Percentiles rank a stretch among this genome's conserved stretches.
Evolutionary conservation across 2,888 invertebrate genomes (phyloP).

Genomic region (Perdita meconis): DNA sequence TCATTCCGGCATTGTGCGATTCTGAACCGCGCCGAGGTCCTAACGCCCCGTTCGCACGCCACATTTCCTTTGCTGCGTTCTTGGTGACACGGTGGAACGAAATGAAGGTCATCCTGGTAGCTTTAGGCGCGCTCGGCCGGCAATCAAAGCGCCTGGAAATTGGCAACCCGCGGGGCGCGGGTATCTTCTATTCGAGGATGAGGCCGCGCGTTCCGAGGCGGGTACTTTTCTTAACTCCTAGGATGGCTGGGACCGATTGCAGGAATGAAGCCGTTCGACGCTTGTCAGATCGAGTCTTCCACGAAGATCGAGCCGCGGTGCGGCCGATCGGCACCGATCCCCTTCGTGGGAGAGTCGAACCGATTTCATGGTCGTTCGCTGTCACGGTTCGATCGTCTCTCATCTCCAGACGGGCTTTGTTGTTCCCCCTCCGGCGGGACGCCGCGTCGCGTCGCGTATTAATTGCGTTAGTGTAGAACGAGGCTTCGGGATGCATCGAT

Average conservation of each 20-base stretch:
- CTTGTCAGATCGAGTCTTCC: constrained; percentile 14
- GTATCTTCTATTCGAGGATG: not conserved
- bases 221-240: not conserved
- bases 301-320: constrained; percentile 21
- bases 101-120: not conserved
- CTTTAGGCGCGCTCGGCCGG: too few species aligned
- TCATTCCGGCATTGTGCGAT: constrained; percentile 12
- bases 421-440: too few species aligned
- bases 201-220: not conserved
- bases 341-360: constrained; percentile 76
- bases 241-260: not conserved
- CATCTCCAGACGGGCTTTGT: constrained; percentile 69
- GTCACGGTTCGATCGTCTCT: constrained; percentile 76
- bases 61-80: constrained; percentile 29
- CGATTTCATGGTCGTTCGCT: constrained; percentile 79
- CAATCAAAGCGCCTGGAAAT: not conserved
- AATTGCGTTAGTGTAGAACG: constrained; percentile 74
- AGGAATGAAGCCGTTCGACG: constrained; percentile 33
- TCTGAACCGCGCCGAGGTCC: not conserved
- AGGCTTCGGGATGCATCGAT: constrained; percentile 48
- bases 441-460: constrained; percentile 69
- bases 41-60: constrained; percentile 43
- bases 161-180: not conserved
- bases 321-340: constrained; percentile 53
- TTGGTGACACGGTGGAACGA: constrained; percentile 5